Percentiles rank a stretch among this genome's conserved stretches.
Evolutionary conservation across 2,797 vertebrate genomes (phyloP).

Genomic region (Loris lydekkerianus): DNA sequence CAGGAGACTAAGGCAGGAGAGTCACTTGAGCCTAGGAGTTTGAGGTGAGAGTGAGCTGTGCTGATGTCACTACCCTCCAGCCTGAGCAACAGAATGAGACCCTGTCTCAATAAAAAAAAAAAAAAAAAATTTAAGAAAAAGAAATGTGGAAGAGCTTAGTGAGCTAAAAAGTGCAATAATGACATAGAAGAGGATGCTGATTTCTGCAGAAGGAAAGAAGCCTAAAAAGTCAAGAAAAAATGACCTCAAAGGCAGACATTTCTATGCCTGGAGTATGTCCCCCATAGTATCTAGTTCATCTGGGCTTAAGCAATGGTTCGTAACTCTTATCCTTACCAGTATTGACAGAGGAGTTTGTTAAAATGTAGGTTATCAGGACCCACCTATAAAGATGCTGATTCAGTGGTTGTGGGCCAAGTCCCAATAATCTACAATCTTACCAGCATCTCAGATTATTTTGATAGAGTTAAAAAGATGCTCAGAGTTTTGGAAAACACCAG

Average conservation of each 20-base stretch:
- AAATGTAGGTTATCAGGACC: not conserved
- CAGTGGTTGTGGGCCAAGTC: not conserved
- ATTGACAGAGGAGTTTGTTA: not conserved
- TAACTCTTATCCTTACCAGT: not conserved
- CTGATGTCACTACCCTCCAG: not conserved
- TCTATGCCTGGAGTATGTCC: not conserved
- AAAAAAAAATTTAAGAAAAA: not conserved
- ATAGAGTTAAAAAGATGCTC: not conserved
- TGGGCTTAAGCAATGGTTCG: not conserved
- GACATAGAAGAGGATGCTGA: not conserved
- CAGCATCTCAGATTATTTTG: not conserved
- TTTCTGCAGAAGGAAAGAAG: not conserved
- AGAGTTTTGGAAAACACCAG: not conserved
- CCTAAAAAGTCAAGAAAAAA: not conserved
- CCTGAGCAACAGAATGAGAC: not conserved
- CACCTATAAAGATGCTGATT: not conserved
- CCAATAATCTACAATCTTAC: not conserved
- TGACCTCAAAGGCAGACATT: not conserved
- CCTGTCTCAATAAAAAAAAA: not conserved
- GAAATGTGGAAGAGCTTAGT: not conserved
- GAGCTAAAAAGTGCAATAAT: not conserved
- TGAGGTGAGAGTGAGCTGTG: not conserved
- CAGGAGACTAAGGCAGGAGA: not conserved
- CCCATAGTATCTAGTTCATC: fast-evolving
- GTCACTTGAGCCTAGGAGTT: not conserved